Conservation (phyloP, 2,888 invertebrate genomes). For the Calliphora vomitoria region DNA sequence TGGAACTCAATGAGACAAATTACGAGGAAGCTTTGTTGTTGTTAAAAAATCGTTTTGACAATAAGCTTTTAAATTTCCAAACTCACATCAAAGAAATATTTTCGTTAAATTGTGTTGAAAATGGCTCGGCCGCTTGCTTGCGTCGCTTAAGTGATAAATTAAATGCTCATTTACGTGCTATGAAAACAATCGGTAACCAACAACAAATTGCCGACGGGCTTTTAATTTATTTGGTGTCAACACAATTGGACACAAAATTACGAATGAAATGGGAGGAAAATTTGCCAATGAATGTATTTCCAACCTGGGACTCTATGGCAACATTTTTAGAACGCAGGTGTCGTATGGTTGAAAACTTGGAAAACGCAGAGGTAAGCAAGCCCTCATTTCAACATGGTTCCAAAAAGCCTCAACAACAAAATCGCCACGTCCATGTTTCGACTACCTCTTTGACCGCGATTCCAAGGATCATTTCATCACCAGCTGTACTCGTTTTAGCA, state of each 20-base stretch:
- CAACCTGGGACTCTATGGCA: conserved; percentile 40
- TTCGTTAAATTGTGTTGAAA: conserved; percentile 56
- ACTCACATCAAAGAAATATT: conserved; percentile 73
- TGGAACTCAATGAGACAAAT: conserved; percentile 63
- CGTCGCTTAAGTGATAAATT: conserved; percentile 68
- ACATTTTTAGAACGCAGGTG: conserved; percentile 49
- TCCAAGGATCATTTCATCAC: conserved; percentile 31
- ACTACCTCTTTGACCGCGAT: background rate
- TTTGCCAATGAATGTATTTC: background rate
- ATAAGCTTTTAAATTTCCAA: conserved; percentile 73
- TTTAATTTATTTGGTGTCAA: conserved; percentile 54
- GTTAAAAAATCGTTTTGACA: conserved; percentile 70
- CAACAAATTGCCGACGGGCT: conserved; percentile 59
- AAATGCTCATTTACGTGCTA: conserved; percentile 63
- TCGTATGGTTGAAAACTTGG: conserved; percentile 33
- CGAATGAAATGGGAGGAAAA: conserved; percentile 65
- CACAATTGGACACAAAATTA: conserved; percentile 60
- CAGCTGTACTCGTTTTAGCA: conserved; percentile 37
- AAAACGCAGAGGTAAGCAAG: conserved; percentile 10
- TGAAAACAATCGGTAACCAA: conserved; percentile 64
- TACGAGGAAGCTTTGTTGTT: conserved; percentile 63
- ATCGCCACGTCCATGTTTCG: conserved; percentile 19
- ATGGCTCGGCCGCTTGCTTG: conserved; percentile 62
- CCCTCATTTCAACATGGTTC: background rate
- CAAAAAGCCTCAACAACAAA: background rate